These are phyloP conservation scores for Lochmaea capreae DNA, from an alignment of 2,888 invertebrate genomes.

Conservation along the genomic window DNA sequence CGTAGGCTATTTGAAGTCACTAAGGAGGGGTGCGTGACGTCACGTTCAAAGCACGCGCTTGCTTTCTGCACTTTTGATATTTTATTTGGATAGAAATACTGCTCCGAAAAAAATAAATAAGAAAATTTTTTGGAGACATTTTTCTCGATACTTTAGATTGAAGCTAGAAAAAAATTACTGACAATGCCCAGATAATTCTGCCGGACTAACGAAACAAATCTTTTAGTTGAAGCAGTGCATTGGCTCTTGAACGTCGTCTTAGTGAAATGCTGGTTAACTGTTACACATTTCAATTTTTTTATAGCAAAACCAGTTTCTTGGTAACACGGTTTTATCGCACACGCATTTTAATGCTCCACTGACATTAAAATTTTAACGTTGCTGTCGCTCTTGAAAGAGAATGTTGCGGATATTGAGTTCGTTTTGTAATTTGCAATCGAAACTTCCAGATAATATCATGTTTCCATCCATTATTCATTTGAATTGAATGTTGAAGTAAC, in stretches of 20 bases:
- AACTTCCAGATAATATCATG: neutral
- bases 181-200: neutral
- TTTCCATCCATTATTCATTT: conserved; percentile 1
- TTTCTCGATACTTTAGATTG: no score
- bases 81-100: no score
- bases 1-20: no score
- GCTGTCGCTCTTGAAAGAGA: neutral
- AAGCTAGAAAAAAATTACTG: no score
- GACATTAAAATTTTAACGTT: neutral
- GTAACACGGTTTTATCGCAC: conserved; percentile 12
- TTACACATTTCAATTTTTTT: conserved; percentile 3
- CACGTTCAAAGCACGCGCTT: no score
- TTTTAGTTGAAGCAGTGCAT: neutral
- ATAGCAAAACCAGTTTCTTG: conserved; percentile 4
- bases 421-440: conserved; percentile 1
- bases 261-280: neutral
- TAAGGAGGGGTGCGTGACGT: no score
- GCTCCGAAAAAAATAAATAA: no score
- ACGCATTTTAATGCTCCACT: conserved; percentile 16
- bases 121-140: no score
- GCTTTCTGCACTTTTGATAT: no score
- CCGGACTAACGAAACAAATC: neutral
- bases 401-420: conserved; percentile 4
- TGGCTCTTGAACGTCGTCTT: neutral
- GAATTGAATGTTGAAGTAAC: neutral